These are phyloP conservation scores for Crenichthys baileyi DNA, from an alignment of 2,797 vertebrate species.

Conservation along the genomic window DNA sequence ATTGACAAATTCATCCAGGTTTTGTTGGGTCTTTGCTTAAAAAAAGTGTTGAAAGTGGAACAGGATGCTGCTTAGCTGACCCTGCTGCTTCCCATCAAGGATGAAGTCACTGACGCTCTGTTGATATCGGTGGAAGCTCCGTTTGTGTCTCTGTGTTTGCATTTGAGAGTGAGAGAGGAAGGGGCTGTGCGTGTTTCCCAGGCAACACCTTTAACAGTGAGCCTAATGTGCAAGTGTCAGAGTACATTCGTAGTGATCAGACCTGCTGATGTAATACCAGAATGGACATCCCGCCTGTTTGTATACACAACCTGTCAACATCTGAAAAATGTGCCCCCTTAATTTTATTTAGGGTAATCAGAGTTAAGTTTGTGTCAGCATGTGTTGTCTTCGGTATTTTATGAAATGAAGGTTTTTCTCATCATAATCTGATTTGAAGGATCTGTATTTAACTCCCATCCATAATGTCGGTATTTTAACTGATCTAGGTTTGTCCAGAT, in stretches of 20 bases:
- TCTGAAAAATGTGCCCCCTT: not conserved
- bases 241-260: slow-evolving; percentile 29
- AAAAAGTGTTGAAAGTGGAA: slow-evolving; percentile 30
- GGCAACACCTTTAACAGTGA: slow-evolving; percentile 46
- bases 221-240: not conserved
- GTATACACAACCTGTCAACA: not conserved
- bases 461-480: not conserved
- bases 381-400: not conserved
- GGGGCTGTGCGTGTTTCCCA: slow-evolving; percentile 61
- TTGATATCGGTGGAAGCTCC: slow-evolving; percentile 68
- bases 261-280: slow-evolving; percentile 37
- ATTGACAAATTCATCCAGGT: slow-evolving; percentile 30
- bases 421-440: not conserved
- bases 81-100: slow-evolving; percentile 57
- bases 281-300: not conserved
- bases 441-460: not conserved
- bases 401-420: not conserved
- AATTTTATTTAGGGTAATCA: no score
- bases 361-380: no score
- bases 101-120: slow-evolving; percentile 64
- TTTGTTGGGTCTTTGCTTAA: slow-evolving; percentile 30
- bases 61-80: slow-evolving; percentile 46
- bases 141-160: slow-evolving; percentile 61
- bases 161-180: slow-evolving; percentile 51
- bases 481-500: not conserved